Evolutionary conservation across 2,888 invertebrate species (phyloP), one percentile per base, ranked within the genome.

Genomic region (Gasteruption jaculator): DNA sequence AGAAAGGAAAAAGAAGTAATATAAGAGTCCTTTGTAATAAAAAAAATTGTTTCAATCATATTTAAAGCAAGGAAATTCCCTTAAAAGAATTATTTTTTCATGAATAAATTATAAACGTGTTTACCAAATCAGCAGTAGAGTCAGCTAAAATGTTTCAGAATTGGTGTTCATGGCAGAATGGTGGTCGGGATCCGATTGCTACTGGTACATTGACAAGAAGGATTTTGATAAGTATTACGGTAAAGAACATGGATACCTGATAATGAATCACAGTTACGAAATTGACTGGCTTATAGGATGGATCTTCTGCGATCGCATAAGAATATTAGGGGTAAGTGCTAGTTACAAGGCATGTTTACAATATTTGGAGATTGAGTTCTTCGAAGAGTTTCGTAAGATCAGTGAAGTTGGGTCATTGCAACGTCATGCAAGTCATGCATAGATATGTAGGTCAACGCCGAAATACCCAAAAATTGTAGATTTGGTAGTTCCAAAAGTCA

Each of bases 191-290:
- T 79, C 85, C 32, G 81, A 80, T 51, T 69, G 88, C 52, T 73
- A 80, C 40, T 71, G 91, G 16, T 91, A 88, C 60, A 79, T 87
- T 52, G 85, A 91, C 56, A 83, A 81, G 57, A 82, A 87, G 46
- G 86, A 86, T 59, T 82, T 83, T 63, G 78, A 85, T 4, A 85
- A 85, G 60, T 85, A 80, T 70, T 84, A 79, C 68, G 93, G 92
- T 16, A 86, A 87, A 57, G 94, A 95, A 65, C 91, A 94, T 74
- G 87, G 85, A 7, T 81, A 91, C 60, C 80, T 91, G 34, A 75
- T 95, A 36, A 91, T 95, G 89, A 96, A 96, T 71, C 95, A 96
- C 63, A 83, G 85, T 26, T 95, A 91, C 71, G 95, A 96, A 76
- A 84, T 93, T 56, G 96, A 96, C 71, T 95, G 95, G 95, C 75